These are phyloP conservation scores for Brassicogethes aeneus DNA, from an alignment of 2,888 invertebrate genomes.

Conservation along the genomic window DNA sequence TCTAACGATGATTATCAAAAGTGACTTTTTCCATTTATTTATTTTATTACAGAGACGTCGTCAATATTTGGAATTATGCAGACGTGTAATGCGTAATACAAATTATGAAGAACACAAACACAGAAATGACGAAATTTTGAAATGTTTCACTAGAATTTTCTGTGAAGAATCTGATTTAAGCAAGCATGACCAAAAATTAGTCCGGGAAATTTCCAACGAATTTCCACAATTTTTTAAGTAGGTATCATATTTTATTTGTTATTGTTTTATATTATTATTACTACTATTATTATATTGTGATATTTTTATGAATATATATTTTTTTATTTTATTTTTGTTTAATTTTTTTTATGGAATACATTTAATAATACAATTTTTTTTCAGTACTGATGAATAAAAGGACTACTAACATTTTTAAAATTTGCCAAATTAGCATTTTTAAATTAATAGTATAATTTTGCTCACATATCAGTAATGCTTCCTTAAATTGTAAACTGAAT, in stretches of 20 bases:
- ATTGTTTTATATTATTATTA: too few species aligned
- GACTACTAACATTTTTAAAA: too few species aligned
- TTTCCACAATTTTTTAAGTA: constrained; percentile 68
- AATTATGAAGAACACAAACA: constrained; percentile 74
- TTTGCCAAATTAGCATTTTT: too few species aligned
- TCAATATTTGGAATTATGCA: constrained; percentile 70
- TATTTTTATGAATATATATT: constrained; percentile 6
- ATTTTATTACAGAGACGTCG: constrained; percentile 56
- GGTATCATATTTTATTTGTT: constrained; percentile 8
- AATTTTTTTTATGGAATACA: constrained; percentile 7
- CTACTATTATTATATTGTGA: constrained; percentile 8
- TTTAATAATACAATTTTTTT: too few species aligned
- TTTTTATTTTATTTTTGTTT: constrained; percentile 8
- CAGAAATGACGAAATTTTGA: constrained; percentile 69
- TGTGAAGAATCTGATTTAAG: constrained; percentile 72
- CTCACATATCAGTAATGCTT: too few species aligned
- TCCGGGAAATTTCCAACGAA: constrained; percentile 74
- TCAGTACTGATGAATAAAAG: too few species aligned
- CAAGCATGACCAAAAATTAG: constrained; percentile 65
- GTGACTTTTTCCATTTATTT: too few species aligned
- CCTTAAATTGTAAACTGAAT: too few species aligned
- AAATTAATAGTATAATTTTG: too few species aligned
- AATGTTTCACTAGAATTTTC: constrained; percentile 80
- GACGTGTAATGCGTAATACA: constrained; percentile 72
- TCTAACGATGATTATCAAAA: too few species aligned